Conservation (phyloP, 2,888 invertebrate genomes). For the Mesorhabditis spiculigera region DNA sequence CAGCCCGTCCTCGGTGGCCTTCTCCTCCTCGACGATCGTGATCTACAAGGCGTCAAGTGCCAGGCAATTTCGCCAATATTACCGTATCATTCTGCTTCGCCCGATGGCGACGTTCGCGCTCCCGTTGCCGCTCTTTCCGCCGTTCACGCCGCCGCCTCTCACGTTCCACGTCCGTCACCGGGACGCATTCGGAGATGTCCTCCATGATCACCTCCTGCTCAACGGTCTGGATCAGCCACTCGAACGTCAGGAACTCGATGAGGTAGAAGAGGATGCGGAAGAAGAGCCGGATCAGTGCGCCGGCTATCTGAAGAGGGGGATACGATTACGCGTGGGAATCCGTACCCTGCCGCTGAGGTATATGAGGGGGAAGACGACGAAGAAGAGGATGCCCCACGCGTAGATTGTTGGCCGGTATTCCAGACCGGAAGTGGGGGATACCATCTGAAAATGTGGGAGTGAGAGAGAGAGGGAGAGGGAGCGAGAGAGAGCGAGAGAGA, state of each 20-base stretch:
- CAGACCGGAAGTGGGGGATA: constrained; percentile 26
- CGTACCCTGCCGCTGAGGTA: constrained; percentile 24
- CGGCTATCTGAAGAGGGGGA: background rate
- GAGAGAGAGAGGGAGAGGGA: background rate
- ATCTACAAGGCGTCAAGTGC: background rate
- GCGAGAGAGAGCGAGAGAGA: background rate
- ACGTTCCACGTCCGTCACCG: background rate
- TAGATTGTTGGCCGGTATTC: constrained; percentile 28
- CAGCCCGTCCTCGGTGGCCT: constrained; percentile 1
- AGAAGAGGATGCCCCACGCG: constrained; percentile 21
- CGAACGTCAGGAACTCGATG: constrained; percentile 1
- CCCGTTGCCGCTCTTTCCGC: background rate
- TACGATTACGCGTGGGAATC: background rate
- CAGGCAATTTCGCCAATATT: too few relatives aligned
- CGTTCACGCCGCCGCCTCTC: background rate
- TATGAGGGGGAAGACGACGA: constrained; percentile 24
- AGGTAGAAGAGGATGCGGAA: background rate
- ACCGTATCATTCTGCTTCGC: too few relatives aligned
- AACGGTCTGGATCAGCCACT: background rate
- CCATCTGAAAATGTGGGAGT: constrained; percentile 11
- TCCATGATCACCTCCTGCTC: background rate
- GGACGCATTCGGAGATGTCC: background rate
- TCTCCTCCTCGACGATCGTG: constrained; percentile 1
- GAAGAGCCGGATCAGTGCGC: background rate
- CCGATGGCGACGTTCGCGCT: background rate